Evolutionary conservation across 2,113 vertebrate genomes (phyloP).

Genomic region (Poicephalus meyeri): DNA sequence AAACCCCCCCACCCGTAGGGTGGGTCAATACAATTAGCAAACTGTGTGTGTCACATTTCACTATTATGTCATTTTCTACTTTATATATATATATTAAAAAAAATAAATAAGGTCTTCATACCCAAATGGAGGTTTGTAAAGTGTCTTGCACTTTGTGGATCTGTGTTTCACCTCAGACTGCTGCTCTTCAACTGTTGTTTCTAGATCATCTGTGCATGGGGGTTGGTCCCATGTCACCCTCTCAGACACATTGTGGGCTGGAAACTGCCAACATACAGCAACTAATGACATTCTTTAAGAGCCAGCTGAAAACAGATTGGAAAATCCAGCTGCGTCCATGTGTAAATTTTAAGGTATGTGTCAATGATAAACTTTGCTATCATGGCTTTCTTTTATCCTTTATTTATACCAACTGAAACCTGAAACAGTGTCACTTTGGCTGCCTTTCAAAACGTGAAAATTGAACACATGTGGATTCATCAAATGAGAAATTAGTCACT

Average conservation of each 20-base stretch:
- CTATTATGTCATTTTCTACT: background rate
- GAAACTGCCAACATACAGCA: background rate
- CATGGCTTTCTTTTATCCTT: conserved; percentile 53
- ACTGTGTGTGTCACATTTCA: background rate
- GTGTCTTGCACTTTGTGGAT: background rate
- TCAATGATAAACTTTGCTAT: conserved; percentile 55
- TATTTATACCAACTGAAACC: conserved; percentile 68
- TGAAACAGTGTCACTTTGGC: conserved; percentile 61
- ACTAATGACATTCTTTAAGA: background rate
- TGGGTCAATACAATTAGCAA: background rate
- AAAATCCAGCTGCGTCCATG: background rate
- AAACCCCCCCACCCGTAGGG: background rate
- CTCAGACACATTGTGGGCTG: background rate
- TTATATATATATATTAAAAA: background rate
- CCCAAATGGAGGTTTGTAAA: background rate
- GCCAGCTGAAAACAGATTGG: background rate
- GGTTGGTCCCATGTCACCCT: background rate
- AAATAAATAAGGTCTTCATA: accelerated
- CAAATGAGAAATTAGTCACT: conserved; percentile 66
- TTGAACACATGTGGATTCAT: conserved; percentile 48
- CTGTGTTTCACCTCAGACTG: background rate
- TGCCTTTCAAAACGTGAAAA: conserved; percentile 69
- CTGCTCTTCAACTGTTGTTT: background rate
- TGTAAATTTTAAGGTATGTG: conserved; percentile 22
- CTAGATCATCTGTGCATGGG: background rate